Evolutionary conservation across 1,140 invertebrate genomes (phyloP).

Genomic region (Trichogramma pretiosum): DNA sequence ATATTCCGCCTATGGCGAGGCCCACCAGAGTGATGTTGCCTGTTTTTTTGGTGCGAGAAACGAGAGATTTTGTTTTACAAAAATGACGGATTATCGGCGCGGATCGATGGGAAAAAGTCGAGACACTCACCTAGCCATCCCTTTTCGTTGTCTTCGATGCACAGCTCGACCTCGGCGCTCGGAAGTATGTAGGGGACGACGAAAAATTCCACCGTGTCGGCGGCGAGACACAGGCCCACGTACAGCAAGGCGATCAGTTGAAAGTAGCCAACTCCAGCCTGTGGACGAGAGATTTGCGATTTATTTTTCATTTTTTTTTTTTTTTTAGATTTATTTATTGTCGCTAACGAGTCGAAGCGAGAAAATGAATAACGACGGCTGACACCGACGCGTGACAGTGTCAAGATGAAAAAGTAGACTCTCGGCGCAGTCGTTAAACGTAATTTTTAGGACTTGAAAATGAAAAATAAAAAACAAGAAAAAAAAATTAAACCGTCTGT

Average conservation of each 20-base stretch:
- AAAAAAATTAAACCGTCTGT: no score
- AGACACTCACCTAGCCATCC: slow-evolving; percentile 62
- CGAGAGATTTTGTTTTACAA: background rate
- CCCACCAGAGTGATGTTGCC: slow-evolving; percentile 61
- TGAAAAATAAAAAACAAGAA: background rate
- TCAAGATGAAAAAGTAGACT: background rate
- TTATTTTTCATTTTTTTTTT: background rate
- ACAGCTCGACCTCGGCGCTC: slow-evolving; percentile 67
- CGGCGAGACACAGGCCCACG: slow-evolving; percentile 61
- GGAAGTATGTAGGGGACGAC: slow-evolving; percentile 69
- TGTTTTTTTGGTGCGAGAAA: slow-evolving; percentile 23
- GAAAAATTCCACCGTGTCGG: slow-evolving; percentile 66
- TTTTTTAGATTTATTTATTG: background rate
- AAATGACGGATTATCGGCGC: slow-evolving; percentile 1
- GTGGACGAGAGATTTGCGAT: slow-evolving; percentile 30
- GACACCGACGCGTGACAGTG: background rate
- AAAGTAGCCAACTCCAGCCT: slow-evolving; percentile 66
- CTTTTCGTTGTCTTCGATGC: slow-evolving; percentile 63
- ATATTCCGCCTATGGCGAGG: slow-evolving; percentile 61
- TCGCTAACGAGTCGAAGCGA: no score
- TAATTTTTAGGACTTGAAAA: background rate
- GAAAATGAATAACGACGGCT: background rate
- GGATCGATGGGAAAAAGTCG: background rate
- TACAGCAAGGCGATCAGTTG: slow-evolving; percentile 57
- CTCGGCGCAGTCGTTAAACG: background rate